Conservation (phyloP, 2,888 invertebrate species). For the Micoletzkya japonica region DNA sequence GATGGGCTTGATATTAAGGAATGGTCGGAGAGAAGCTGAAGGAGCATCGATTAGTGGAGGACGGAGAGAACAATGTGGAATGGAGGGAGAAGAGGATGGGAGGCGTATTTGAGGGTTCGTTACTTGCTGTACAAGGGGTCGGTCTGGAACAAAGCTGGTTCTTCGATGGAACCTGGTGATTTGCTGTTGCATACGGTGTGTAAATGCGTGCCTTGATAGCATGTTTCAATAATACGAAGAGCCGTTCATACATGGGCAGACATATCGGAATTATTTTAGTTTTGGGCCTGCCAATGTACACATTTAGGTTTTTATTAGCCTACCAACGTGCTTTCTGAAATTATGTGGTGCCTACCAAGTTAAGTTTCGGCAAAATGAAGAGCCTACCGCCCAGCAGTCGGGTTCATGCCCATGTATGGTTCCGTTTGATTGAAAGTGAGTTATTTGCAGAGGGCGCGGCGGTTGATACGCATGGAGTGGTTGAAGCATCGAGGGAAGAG, state of each 20-base stretch:
- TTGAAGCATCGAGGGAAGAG: neutral
- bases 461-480: conserved; percentile 1
- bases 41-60: conserved; percentile 4
- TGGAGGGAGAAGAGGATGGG: conserved; percentile 23
- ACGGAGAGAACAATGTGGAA: conserved; percentile 22
- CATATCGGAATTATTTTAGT: neutral
- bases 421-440: neutral
- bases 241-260: conserved; percentile 11
- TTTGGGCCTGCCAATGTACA: neutral
- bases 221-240: too few relatives aligned
- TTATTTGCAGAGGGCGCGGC: conserved; percentile 8
- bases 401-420: too few relatives aligned
- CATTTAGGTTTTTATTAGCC: neutral
- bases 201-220: too few relatives aligned
- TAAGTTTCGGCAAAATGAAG: neutral
- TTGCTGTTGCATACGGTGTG: too few relatives aligned
- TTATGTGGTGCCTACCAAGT: too few relatives aligned
- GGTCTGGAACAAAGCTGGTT: too few relatives aligned
- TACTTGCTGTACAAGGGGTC: too few relatives aligned
- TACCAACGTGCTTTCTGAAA: too few relatives aligned
- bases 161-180: too few relatives aligned
- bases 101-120: conserved; percentile 1
- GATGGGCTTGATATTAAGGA: too few relatives aligned
- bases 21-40: conserved; percentile 11
- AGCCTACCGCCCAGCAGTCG: neutral